These are phyloP conservation scores for Sinotaia quadrata DNA, from an alignment of 2,888 invertebrate genomes.

Conservation along the genomic window DNA sequence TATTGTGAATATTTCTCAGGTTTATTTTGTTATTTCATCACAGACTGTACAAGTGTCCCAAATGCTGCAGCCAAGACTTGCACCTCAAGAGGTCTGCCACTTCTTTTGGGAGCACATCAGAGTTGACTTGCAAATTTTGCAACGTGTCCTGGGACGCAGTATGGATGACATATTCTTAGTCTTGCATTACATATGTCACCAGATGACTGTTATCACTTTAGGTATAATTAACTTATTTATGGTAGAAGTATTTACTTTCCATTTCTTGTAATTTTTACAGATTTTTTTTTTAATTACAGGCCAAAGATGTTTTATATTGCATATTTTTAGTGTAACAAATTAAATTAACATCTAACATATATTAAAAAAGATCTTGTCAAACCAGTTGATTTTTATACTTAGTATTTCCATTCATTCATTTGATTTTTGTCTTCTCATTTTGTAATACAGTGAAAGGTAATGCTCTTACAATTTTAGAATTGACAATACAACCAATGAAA, in stretches of 20 bases:
- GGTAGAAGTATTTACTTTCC: background rate
- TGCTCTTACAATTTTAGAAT: too few relatives aligned
- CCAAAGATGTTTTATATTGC: too few relatives aligned
- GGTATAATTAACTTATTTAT: background rate
- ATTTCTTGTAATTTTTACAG: too few relatives aligned
- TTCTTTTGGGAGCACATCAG: constrained; percentile 54
- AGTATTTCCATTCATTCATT: too few relatives aligned
- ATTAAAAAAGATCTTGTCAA: too few relatives aligned
- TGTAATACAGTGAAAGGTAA: too few relatives aligned
- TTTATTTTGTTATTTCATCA: background rate
- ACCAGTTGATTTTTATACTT: too few relatives aligned
- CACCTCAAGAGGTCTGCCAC: constrained; percentile 21
- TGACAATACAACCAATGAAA: too few relatives aligned
- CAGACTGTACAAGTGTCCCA: constrained; percentile 30
- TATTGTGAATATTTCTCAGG: background rate
- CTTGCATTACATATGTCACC: constrained; percentile 43
- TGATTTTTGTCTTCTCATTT: too few relatives aligned
- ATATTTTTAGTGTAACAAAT: too few relatives aligned
- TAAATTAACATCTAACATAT: too few relatives aligned
- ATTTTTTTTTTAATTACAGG: too few relatives aligned
- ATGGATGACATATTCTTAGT: constrained; percentile 54
- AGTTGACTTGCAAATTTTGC: constrained; percentile 45
- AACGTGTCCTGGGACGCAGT: constrained; percentile 42
- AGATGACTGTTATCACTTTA: background rate
- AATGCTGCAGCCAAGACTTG: constrained; percentile 37